These are phyloP conservation scores for Eristalinus aeneus DNA, from an alignment of 2,888 invertebrate genomes.

Conservation along the genomic window DNA sequence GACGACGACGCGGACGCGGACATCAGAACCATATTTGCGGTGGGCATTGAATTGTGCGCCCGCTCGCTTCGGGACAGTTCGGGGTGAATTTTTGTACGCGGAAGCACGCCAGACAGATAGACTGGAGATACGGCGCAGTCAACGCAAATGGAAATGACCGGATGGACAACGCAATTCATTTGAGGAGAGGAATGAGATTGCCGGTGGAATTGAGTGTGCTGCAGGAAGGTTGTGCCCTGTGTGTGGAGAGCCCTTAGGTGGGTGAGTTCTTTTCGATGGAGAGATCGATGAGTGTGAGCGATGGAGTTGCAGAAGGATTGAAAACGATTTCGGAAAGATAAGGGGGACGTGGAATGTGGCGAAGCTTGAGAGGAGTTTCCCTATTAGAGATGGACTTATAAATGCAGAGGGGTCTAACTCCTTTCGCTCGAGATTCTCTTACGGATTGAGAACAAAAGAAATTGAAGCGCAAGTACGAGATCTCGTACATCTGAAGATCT, in stretches of 20 bases:
- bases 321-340: too few species aligned
- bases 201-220: conserved; percentile 21
- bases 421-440: too few species aligned
- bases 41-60: conserved; percentile 59
- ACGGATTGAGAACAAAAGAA: too few species aligned
- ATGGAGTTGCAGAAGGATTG: too few species aligned
- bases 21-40: conserved; percentile 64
- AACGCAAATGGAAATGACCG: conserved; percentile 63
- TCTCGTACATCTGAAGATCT: too few species aligned
- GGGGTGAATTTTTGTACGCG: conserved; percentile 47
- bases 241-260: neutral
- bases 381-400: too few species aligned
- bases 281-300: neutral
- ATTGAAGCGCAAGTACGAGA: too few species aligned
- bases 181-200: conserved; percentile 37
- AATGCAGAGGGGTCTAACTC: too few species aligned
- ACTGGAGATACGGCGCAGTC: conserved; percentile 8
- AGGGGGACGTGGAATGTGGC: too few species aligned
- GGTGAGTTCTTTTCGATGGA: neutral
- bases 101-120: conserved; percentile 12
- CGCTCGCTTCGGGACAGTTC: conserved; percentile 41
- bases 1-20: neutral
- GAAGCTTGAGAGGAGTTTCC: too few species aligned
- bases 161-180: conserved; percentile 50
- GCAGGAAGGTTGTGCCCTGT: neutral